A percentile compares a stretch with the other conserved stretches of the same genome.
phyloP scores from a whole-genome alignment of 2,888 invertebrate species.

The Tillus elongatus region DNA sequence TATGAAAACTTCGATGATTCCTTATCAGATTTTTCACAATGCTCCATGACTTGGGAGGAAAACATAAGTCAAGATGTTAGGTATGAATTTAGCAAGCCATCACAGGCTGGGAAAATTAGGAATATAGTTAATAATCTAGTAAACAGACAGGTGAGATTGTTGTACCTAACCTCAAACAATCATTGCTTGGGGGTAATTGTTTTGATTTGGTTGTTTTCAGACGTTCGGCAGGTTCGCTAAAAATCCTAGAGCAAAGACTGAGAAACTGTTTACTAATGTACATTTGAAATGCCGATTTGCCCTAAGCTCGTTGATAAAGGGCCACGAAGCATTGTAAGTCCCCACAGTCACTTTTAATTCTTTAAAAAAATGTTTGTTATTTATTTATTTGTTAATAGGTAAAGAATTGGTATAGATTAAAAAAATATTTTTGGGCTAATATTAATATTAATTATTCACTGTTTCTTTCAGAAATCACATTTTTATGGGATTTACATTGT shows the following conservation, averaged over 20 bases:
- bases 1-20: conserved; percentile 30
- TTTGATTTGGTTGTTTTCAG: conserved; percentile 12
- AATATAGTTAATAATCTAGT: conserved; percentile 28
- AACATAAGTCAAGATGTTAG: conserved; percentile 19
- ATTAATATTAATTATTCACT: too few relatives aligned
- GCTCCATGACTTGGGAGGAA: conserved; percentile 25
- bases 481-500: conserved; percentile 91
- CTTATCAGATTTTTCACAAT: conserved; percentile 30
- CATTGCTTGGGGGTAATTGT: too few relatives aligned
- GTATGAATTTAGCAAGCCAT: conserved; percentile 5
- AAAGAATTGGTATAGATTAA: too few relatives aligned
- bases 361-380: background rate
- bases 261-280: conserved; percentile 37
- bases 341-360: background rate
- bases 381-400: too few relatives aligned
- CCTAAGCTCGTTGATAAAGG: conserved; percentile 27
- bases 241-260: conserved; percentile 38
- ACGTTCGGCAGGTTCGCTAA: conserved; percentile 30
- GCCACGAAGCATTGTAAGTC: conserved; percentile 32
- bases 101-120: conserved; percentile 11
- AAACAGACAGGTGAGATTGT: conserved; percentile 31
- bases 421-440: too few relatives aligned
- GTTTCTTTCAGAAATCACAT: conserved; percentile 66
- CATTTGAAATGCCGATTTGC: conserved; percentile 36
- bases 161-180: conserved; percentile 29